A percentile compares a stretch with the other conserved stretches of the same genome.
Conservation (phyloP, 2,797 vertebrate species). For the Enteromius afrohamiltoni region DNA sequence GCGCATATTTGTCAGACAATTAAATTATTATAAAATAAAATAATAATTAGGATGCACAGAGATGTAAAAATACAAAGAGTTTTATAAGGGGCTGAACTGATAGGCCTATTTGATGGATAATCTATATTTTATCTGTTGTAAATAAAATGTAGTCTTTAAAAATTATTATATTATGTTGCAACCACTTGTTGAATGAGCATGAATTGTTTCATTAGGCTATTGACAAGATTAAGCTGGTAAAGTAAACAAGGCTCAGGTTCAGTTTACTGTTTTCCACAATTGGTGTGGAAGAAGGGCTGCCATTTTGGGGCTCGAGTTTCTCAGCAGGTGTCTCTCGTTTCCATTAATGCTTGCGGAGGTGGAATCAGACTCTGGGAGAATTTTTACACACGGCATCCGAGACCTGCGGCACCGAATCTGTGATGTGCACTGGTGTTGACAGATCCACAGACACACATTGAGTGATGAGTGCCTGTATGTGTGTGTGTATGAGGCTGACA, state of each 20-base stretch:
- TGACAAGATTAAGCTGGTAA: constrained; percentile 24
- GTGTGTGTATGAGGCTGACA: constrained; percentile 24
- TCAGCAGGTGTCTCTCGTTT: constrained; percentile 68
- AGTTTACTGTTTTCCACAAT: constrained; percentile 51
- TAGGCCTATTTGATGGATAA: not conserved
- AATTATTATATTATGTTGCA: not conserved
- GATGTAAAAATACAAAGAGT: not conserved
- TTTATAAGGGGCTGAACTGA: not conserved
- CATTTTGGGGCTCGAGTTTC: constrained; percentile 61
- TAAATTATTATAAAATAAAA: not conserved
- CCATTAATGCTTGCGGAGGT: constrained; percentile 66
- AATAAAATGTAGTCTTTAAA: not conserved
- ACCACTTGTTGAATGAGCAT: constrained; percentile 52
- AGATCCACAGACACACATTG: constrained; percentile 50
- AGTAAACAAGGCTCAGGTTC: constrained; percentile 41
- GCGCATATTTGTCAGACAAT: not conserved
- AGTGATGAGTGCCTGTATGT: constrained; percentile 48
- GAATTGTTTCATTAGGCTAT: constrained; percentile 18
- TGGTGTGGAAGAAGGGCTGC: constrained; percentile 53
- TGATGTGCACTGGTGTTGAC: constrained; percentile 69
- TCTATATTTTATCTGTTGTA: not conserved
- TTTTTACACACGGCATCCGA: constrained; percentile 39
- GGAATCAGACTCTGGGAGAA: constrained; percentile 69
- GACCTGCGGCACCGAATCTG: constrained; percentile 57
- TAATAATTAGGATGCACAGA: not conserved